Evolutionary conservation across 2,888 invertebrate species (phyloP).

Genomic region (Sesamia inferens): DNA sequence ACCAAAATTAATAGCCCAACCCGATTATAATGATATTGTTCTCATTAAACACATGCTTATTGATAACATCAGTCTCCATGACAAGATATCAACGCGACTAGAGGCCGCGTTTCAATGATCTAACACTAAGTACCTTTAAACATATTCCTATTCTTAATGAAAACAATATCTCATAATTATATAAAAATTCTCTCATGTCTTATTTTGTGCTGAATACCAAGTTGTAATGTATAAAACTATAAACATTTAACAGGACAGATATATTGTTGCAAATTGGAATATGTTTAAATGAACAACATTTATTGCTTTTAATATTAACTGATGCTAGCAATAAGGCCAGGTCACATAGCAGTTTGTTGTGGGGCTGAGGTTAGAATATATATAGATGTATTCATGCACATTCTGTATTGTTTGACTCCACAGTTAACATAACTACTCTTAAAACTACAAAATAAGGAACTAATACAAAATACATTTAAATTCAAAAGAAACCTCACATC

Average conservation of each 20-base stretch:
- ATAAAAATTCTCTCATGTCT: slow-evolving; percentile 80
- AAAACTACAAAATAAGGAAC: slow-evolving; percentile 88
- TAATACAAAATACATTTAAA: slow-evolving; percentile 86
- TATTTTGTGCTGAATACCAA: slow-evolving; percentile 76
- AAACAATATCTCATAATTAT: slow-evolving; percentile 67
- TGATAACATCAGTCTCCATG: slow-evolving; percentile 86
- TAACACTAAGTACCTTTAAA: slow-evolving; percentile 76
- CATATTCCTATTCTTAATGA: slow-evolving; percentile 78
- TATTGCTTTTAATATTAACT: slow-evolving; percentile 81
- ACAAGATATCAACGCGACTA: slow-evolving; percentile 80
- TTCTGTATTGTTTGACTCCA: slow-evolving; percentile 69
- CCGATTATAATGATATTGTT: slow-evolving; percentile 64
- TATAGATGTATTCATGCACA: slow-evolving; percentile 62
- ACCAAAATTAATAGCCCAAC: slow-evolving; percentile 66
- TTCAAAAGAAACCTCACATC: slow-evolving; percentile 85
- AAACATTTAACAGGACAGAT: slow-evolving; percentile 64
- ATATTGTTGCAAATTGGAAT: slow-evolving; percentile 71
- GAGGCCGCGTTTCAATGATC: slow-evolving; percentile 72
- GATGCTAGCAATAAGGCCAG: slow-evolving; percentile 85
- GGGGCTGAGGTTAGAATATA: slow-evolving; percentile 63
- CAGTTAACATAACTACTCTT: slow-evolving; percentile 79
- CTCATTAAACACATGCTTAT: slow-evolving; percentile 74
- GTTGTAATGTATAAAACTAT: slow-evolving; percentile 62
- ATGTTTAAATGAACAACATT: slow-evolving; percentile 73
- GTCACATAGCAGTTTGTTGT: slow-evolving; percentile 65